A percentile compares a stretch with the other conserved stretches of the same genome.
Conservation (phyloP, 2,113 vertebrate species). For the Columba janthina region DNA sequence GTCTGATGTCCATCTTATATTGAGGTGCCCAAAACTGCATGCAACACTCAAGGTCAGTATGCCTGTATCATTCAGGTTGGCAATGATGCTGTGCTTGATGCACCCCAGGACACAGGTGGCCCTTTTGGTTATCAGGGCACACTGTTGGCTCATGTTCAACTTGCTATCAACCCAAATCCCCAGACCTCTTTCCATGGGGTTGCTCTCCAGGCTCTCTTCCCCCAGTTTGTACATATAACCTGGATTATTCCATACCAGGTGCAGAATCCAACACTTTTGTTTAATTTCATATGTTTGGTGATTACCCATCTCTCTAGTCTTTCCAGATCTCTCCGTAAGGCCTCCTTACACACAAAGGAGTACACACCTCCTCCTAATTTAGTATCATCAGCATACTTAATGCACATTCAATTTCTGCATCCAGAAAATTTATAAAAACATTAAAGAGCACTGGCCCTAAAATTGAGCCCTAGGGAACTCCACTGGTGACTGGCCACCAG, state of each 20-base stretch:
- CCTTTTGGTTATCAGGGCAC: not conserved
- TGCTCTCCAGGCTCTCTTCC: not conserved
- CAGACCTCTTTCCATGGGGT: not conserved
- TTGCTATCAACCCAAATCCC: not conserved
- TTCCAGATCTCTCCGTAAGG: not conserved
- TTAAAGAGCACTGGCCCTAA: not conserved
- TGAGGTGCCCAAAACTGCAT: not conserved
- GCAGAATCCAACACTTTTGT: not conserved
- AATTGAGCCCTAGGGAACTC: not conserved
- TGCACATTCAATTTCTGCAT: too few species aligned
- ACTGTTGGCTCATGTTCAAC: not conserved
- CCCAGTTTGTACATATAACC: not conserved
- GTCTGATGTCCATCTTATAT: not conserved
- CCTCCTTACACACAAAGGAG: not conserved
- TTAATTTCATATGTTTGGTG: not conserved
- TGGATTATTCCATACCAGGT: not conserved
- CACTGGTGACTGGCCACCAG: not conserved
- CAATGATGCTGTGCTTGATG: too few species aligned
- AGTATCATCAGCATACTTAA: not conserved
- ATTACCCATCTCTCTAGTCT: not conserved
- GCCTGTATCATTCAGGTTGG: too few species aligned
- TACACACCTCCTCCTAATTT: not conserved
- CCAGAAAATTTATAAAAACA: not conserved
- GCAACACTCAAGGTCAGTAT: not conserved
- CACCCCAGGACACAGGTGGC: not conserved